phyloP scores from a whole-genome alignment of 2,113 vertebrate species.

The Oryzias melastigma region DNA sequence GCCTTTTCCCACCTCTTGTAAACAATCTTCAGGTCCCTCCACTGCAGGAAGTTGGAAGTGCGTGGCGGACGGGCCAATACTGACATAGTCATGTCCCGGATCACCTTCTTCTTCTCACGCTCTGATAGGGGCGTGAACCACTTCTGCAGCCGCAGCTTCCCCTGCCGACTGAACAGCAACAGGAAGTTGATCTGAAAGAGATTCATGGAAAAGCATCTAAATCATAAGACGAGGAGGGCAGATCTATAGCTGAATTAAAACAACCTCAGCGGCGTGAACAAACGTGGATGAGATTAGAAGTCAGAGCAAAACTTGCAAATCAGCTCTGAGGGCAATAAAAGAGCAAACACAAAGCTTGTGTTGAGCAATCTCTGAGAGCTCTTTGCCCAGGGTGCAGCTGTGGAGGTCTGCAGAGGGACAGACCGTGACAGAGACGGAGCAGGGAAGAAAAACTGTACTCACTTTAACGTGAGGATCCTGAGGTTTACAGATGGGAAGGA shows the following conservation, averaged over 20 bases:
- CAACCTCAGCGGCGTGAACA: background rate
- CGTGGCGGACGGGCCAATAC: slow-evolving; percentile 82
- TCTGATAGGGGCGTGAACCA: slow-evolving; percentile 87
- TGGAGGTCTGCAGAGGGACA: background rate
- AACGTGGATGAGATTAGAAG: slow-evolving; percentile 1
- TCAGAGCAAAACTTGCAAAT: background rate
- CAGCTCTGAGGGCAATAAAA: slow-evolving; percentile 11
- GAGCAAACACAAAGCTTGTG: slow-evolving; percentile 9
- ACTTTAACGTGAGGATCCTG: background rate
- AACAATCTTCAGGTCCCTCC: slow-evolving; percentile 92
- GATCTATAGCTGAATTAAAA: background rate
- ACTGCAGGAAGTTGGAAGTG: slow-evolving; percentile 89
- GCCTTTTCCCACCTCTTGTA: slow-evolving; percentile 84
- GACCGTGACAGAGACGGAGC: background rate
- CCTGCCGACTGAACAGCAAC: slow-evolving; percentile 94
- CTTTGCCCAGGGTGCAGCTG: slow-evolving; percentile 51
- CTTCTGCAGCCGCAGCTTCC: slow-evolving; percentile 91
- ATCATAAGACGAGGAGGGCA: background rate
- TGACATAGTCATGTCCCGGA: slow-evolving; percentile 84
- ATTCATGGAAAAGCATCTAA: no score
- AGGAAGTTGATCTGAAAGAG: slow-evolving; percentile 85
- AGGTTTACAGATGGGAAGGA: no score
- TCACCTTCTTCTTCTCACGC: slow-evolving; percentile 88
- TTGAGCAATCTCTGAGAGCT: slow-evolving; percentile 37
- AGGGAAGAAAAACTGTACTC: background rate